phyloP scores from a whole-genome alignment of 1,140 invertebrate species.

The Brachionus rotundiformis region DNA sequence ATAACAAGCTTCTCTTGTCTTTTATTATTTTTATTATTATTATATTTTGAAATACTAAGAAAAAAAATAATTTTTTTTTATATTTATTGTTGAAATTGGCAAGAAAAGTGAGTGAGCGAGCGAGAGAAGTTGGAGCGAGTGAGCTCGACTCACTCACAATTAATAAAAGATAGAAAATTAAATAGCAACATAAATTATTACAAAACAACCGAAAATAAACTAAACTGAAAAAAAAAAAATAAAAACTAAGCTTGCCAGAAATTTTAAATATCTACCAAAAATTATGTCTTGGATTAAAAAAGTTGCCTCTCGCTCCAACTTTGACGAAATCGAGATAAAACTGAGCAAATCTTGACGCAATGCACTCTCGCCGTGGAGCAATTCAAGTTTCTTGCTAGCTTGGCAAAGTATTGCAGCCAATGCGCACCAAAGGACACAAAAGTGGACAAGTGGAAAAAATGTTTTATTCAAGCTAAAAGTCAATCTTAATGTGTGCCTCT shows the following conservation, averaged over 20 bases:
- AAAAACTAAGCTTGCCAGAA: background rate
- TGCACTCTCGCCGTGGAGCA: no score
- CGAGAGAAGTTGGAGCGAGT: conserved; percentile 12
- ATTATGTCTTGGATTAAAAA: conserved; percentile 29
- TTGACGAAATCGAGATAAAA: conserved; percentile 5
- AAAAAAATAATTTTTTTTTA: conserved; percentile 36
- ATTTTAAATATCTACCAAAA: conserved; percentile 26
- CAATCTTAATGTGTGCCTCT: no score
- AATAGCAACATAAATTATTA: conserved; percentile 49
- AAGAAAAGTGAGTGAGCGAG: background rate
- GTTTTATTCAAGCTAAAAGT: no score
- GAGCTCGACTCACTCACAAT: background rate
- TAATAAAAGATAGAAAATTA: conserved; percentile 43
- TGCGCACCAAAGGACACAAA: no score
- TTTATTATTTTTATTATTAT: conserved; percentile 14
- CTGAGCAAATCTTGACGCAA: background rate
- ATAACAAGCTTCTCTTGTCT: conserved; percentile 20
- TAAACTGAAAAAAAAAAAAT: conserved; percentile 13
- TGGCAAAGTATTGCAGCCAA: no score
- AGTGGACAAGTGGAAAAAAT: no score
- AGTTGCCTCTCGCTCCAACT: conserved; percentile 5
- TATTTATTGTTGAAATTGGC: conserved; percentile 4
- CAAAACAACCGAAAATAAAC: conserved; percentile 35
- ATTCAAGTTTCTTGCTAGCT: no score
- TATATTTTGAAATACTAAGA: conserved; percentile 42